Conservation (phyloP, 1,140 invertebrate species). For the Acromyrmex echinatior region DNA sequence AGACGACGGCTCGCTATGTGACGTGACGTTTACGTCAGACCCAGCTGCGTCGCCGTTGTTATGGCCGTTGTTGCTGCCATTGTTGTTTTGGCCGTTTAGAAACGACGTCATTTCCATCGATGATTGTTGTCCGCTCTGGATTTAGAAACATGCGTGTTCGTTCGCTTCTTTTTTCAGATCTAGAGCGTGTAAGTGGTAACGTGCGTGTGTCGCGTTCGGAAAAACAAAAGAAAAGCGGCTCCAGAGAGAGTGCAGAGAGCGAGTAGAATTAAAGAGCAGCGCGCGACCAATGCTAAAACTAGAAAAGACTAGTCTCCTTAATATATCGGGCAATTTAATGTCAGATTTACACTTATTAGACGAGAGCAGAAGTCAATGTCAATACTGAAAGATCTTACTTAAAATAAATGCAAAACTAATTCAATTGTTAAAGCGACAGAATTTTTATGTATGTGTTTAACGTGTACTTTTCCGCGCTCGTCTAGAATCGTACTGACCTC, state of each 20-base stretch:
- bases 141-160: slow-evolving; percentile 87
- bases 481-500: slow-evolving; percentile 35
- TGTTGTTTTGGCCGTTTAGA: slow-evolving; percentile 89
- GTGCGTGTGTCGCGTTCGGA: slow-evolving; percentile 85
- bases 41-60: slow-evolving; percentile 75
- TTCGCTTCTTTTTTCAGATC: slow-evolving; percentile 84
- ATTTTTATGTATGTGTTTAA: not conserved
- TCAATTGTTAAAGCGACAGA: not conserved
- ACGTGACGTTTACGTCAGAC: slow-evolving; percentile 69
- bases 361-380: slow-evolving; percentile 24
- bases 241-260: slow-evolving; percentile 78
- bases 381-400: not conserved
- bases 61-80: slow-evolving; percentile 82
- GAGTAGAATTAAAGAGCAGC: slow-evolving; percentile 76
- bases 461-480: slow-evolving; percentile 24
- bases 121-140: slow-evolving; percentile 85
- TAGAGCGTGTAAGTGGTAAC: slow-evolving; percentile 84
- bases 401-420: not conserved
- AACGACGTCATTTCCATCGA: slow-evolving; percentile 89
- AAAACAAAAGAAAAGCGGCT: slow-evolving; percentile 81
- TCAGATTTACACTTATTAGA: slow-evolving; percentile 64
- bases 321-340: slow-evolving; percentile 71
- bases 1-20: slow-evolving; percentile 67
- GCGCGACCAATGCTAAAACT: slow-evolving; percentile 75
- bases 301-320: slow-evolving; percentile 74